Evolutionary conservation across 2,888 invertebrate genomes (phyloP).

Genomic region (Sarcophaga rosellei): DNA sequence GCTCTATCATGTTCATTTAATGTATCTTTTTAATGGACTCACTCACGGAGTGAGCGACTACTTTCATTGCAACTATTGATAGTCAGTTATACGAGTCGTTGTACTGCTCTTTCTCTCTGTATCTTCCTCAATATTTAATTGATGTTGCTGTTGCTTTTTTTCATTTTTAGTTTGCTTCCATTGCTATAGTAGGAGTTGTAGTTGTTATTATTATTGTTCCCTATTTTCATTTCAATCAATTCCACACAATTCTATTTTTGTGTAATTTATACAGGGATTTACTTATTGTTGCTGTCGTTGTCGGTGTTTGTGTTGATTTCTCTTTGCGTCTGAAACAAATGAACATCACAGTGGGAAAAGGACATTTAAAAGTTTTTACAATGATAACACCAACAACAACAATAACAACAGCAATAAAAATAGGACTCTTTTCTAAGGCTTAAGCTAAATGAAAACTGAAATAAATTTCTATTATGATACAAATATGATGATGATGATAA

Average conservation of each 20-base stretch:
- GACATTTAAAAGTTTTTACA: neutral
- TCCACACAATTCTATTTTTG: neutral
- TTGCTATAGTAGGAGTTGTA: neutral
- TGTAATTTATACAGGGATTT: too few species aligned
- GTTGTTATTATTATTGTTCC: neutral
- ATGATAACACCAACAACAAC: too few species aligned
- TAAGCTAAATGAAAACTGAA: too few species aligned
- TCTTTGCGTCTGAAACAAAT: neutral
- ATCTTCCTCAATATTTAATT: too few species aligned
- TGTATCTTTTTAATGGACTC: conserved; percentile 42
- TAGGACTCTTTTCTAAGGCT: too few species aligned
- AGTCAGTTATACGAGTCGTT: conserved; percentile 1
- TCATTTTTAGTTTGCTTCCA: neutral
- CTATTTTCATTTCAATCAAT: neutral
- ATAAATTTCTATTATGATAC: too few species aligned
- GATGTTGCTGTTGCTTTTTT: too few species aligned
- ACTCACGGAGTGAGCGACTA: neutral
- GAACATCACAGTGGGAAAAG: neutral
- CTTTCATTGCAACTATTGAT: too few species aligned
- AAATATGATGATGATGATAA: too few species aligned
- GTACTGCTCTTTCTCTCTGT: neutral
- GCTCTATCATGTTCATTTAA: conserved; percentile 47
- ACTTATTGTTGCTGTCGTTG: neutral
- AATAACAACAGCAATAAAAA: neutral
- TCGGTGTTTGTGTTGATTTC: neutral